These are phyloP conservation scores for Nasonia vitripennis DNA, from an alignment of 1,140 invertebrate species.

Conservation along the genomic window DNA sequence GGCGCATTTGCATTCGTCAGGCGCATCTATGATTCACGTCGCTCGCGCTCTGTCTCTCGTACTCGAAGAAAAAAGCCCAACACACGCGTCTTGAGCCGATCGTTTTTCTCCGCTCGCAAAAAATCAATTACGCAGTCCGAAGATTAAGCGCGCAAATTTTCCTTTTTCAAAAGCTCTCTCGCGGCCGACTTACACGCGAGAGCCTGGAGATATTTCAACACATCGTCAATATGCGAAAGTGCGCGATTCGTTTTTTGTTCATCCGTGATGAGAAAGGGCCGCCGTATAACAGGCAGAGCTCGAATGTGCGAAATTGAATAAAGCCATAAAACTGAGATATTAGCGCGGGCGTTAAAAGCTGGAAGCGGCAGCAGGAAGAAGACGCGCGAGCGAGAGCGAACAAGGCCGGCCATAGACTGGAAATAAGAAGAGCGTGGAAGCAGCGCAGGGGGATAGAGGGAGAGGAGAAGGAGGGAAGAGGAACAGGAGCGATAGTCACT, in stretches of 20 bases:
- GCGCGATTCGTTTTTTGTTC: too few relatives aligned
- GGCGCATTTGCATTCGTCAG: neutral
- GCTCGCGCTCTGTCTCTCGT: too few relatives aligned
- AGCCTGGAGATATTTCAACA: too few relatives aligned
- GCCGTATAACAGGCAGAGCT: neutral
- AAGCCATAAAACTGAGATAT: neutral
- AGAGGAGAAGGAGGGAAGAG: neutral
- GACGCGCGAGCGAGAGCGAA: neutral
- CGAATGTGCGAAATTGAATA: neutral
- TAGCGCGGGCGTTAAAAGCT: slow-evolving; percentile 2
- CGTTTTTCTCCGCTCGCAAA: neutral
- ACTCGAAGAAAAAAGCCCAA: too few relatives aligned
- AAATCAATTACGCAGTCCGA: neutral
- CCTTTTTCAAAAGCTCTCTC: neutral
- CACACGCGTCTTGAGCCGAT: neutral
- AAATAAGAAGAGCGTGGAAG: neutral
- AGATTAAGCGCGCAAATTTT: neutral
- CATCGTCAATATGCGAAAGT: too few relatives aligned
- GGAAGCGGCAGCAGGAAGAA: neutral
- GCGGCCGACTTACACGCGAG: too few relatives aligned
- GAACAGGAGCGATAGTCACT: slow-evolving; percentile 9
- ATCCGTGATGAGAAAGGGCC: neutral
- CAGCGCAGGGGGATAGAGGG: neutral
- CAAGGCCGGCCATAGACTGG: neutral
- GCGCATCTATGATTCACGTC: neutral